These are phyloP conservation scores for Pao palembangensis DNA, from an alignment of 2,113 vertebrate genomes.

Conservation along the genomic window DNA sequence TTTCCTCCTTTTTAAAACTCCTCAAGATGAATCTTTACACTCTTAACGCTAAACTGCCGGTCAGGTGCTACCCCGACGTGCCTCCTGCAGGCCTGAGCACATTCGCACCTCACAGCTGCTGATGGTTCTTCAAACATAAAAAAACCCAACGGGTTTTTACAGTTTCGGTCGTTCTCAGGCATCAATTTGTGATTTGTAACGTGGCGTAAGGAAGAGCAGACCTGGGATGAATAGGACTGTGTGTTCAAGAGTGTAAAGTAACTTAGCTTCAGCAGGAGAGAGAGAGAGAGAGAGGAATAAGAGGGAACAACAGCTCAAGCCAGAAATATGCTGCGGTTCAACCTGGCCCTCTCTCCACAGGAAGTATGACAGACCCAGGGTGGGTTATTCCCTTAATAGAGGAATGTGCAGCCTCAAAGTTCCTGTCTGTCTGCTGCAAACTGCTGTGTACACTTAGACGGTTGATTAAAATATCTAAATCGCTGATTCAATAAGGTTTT, in stretches of 20 bases:
- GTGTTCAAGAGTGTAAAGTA: conserved; percentile 52
- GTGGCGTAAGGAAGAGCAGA: conserved; percentile 39
- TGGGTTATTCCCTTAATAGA: conserved; percentile 71
- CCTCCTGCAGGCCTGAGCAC: no score
- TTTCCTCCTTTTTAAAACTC: not conserved
- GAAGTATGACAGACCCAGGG: conserved; percentile 70
- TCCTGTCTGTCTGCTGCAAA: conserved; percentile 49
- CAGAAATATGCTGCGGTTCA: conserved; percentile 75
- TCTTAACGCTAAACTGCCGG: no score
- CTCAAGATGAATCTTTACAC: no score
- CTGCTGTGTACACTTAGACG: not conserved
- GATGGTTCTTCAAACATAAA: not conserved
- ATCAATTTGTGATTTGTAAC: conserved; percentile 31
- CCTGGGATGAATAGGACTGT: conserved; percentile 57
- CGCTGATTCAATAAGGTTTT: no score
- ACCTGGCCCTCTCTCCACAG: conserved; percentile 74
- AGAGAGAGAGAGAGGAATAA: conserved; percentile 37
- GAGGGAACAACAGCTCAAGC: conserved; percentile 72
- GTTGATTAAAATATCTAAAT: not conserved
- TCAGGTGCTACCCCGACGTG: no score
- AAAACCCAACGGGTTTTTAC: not conserved
- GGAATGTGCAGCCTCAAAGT: conserved; percentile 67
- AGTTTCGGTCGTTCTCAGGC: conserved; percentile 1
- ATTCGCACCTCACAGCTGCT: no score
- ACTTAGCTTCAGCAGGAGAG: conserved; percentile 50